These are phyloP conservation scores for Bombylius major DNA, from an alignment of 2,888 invertebrate species.

Conservation along the genomic window DNA sequence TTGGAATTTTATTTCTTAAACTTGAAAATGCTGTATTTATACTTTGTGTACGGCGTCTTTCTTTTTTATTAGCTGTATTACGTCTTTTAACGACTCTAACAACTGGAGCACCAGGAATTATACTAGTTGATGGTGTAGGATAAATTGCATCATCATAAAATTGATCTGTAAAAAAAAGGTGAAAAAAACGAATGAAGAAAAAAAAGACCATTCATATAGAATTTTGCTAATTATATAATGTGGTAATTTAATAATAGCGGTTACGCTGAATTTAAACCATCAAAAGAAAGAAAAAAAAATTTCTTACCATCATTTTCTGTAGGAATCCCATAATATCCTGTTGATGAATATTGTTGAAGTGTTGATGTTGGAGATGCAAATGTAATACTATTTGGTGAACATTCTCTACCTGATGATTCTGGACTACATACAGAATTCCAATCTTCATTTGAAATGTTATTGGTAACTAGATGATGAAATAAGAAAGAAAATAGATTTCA, in stretches of 20 bases:
- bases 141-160: conserved; percentile 23
- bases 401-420: conserved; percentile 10
- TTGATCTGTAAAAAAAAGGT: conserved; percentile 21
- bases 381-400: conserved; percentile 10
- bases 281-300: background rate
- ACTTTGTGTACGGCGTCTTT: conserved; percentile 78
- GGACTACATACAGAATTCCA: conserved; percentile 13
- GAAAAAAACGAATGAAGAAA: background rate
- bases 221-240: no score
- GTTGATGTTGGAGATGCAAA: conserved; percentile 11
- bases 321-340: conserved; percentile 10
- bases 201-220: no score
- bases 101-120: conserved; percentile 28
- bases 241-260: no score
- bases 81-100: conserved; percentile 60
- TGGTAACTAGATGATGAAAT: background rate
- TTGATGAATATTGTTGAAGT: conserved; percentile 13
- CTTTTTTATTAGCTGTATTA: conserved; percentile 90
- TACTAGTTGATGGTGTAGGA: conserved; percentile 21
- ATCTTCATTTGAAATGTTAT: conserved; percentile 10
- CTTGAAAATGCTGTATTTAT: conserved; percentile 93
- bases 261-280: no score
- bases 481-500: no score
- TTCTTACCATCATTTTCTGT: conserved; percentile 12
- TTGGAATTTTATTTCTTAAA: conserved; percentile 86